phyloP scores from a whole-genome alignment of 2,888 invertebrate genomes.

The Lithophane leautieri region DNA sequence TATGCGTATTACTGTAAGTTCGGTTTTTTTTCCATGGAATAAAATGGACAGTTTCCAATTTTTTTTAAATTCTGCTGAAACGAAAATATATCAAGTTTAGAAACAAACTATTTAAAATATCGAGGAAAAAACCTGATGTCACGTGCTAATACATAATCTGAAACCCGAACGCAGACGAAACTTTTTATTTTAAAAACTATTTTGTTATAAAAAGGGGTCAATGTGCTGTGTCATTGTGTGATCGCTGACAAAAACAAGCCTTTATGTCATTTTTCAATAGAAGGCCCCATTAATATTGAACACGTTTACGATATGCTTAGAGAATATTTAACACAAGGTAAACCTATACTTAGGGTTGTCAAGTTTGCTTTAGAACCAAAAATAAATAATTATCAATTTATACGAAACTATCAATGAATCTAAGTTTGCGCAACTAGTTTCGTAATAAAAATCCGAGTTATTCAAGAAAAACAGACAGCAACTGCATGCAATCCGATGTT shows the following conservation, averaged over 20 bases:
- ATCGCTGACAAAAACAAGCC: slow-evolving; percentile 43
- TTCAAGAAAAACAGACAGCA: not conserved
- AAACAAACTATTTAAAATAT: slow-evolving; percentile 2
- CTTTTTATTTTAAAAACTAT: slow-evolving; percentile 5
- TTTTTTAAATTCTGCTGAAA: not conserved
- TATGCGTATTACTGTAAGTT: not conserved
- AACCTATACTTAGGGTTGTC: slow-evolving; percentile 41
- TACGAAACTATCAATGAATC: too few species aligned
- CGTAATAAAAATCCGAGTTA: not conserved
- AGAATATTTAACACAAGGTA: slow-evolving; percentile 57
- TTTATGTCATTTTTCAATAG: slow-evolving; percentile 28
- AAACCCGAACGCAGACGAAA: slow-evolving; percentile 3
- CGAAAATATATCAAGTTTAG: not conserved
- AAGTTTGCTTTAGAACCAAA: not conserved
- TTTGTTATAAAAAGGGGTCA: slow-evolving; percentile 36
- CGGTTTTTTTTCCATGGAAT: not conserved
- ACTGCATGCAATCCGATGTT: not conserved
- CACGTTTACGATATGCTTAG: slow-evolving; percentile 42
- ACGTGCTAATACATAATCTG: slow-evolving; percentile 6
- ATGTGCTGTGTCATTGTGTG: slow-evolving; percentile 41
- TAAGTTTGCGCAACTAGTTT: too few species aligned
- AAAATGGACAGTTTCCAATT: not conserved
- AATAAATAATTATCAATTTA: too few species aligned
- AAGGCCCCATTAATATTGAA: slow-evolving; percentile 32
- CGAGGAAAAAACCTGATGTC: slow-evolving; percentile 9